These are phyloP conservation scores for Dunckerocampus dactyliophorus DNA, from an alignment of 2,113 vertebrate genomes.

Conservation along the genomic window DNA sequence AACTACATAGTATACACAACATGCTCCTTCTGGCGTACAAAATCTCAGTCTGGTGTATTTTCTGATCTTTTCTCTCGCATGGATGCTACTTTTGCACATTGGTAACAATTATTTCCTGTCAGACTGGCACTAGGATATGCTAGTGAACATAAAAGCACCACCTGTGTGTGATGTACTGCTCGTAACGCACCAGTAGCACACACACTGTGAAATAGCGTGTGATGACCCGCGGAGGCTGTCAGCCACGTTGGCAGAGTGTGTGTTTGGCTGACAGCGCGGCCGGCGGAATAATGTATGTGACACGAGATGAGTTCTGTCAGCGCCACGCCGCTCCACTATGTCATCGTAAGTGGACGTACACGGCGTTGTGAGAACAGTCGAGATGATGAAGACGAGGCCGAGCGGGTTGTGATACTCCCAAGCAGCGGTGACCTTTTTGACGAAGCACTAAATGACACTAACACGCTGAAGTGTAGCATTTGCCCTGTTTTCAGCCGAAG, in stretches of 20 bases:
- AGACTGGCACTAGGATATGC: neutral
- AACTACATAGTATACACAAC: too few relatives aligned
- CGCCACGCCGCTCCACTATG: constrained; percentile 1
- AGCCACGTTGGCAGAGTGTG: neutral
- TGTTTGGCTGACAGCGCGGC: neutral
- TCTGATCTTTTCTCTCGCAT: too few relatives aligned
- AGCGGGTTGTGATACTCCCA: constrained; percentile 28
- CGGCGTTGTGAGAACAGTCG: constrained; percentile 4
- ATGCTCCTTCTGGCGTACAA: too few relatives aligned
- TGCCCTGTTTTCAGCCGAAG: neutral
- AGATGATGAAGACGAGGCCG: constrained; percentile 34
- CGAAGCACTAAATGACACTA: neutral
- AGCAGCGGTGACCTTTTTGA: constrained; percentile 43
- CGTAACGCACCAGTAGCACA: too few relatives aligned
- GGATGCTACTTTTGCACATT: too few relatives aligned
- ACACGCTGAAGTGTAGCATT: neutral
- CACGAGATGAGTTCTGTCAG: constrained; percentile 11
- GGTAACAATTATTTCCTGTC: neutral
- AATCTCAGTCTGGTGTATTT: too few relatives aligned
- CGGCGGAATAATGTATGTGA: neutral
- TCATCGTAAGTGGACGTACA: constrained; percentile 1
- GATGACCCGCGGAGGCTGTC: neutral
- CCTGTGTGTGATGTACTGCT: neutral
- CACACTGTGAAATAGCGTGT: constrained; percentile 1
- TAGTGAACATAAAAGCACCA: neutral